Base-by-base conservation (phyloP, 1,140 invertebrate species). In the Drosophila bifasciata region DNA sequence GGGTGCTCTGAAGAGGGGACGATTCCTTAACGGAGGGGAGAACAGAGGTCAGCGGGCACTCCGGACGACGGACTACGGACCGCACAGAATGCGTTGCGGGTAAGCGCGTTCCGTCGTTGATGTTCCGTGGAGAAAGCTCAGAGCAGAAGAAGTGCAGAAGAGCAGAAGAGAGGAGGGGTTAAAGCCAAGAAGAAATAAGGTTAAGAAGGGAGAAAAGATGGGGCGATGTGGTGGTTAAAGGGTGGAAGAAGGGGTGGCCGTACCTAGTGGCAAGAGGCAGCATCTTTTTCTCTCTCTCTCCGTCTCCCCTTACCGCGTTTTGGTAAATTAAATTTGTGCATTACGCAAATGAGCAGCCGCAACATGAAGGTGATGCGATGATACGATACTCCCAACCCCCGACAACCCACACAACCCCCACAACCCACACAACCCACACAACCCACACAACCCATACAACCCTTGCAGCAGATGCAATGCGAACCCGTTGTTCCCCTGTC, bases 321-420 rank as follows among this genome's bases (percentile, higher is more conserved):
- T 89, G 84, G 76, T 89, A 89, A 89, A 89, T 89, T 89, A 85
- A 89, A 89, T 89, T 89, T 89, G 79, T 89, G 84, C 84, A 89
- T 85, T 89, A 89, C 72, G 85, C 84, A 89, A 89, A 89, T 89
- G 84, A 89, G 85, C 75, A 86, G 81, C 53, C 40, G 32, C 69
- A 64, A 32, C 39, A 49, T 16, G 51, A 44, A 66, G 74, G 59
- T 52, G 61, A 70, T 28, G 63, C 40, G 49, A 32, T 51, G 16
- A 55, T 32, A 21, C 40, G 19, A 28, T n/a, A n/a, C n/a, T n/a
- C n/a, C n/a, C 19, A 3, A 17, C 21, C n/a, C 23, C n/a, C 40
- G 23, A 9, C 7, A 15, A 25, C 23, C 5, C 2, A 0, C 3
- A 3, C 3, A 3, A n/a, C n/a, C 3, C 9, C 3, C 9, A n/a